Base-by-base conservation (phyloP, 1,140 invertebrate species). In the Macrocentrus cingulum region DNA sequence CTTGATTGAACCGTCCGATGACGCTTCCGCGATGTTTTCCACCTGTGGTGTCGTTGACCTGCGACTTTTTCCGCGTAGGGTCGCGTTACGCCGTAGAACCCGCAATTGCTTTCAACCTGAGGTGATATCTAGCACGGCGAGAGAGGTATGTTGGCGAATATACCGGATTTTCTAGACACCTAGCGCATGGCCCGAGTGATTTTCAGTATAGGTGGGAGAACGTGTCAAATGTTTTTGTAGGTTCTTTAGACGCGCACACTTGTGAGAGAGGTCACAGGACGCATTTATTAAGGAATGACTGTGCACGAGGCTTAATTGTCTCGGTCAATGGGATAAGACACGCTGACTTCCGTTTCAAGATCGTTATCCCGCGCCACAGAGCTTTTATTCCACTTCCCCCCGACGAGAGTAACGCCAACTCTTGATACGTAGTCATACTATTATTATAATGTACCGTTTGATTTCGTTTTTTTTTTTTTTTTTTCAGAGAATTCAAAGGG, bases 281-380 rank as follows among this genome's bases (percentile, higher is more conserved):
- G 56, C 37, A 18, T 58, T 55, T 45, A 58, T 58, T 58, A 62
- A 41, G 22, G 37, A 19, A 18, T 18, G 13, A 36, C 3, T 19
- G 23, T 19, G n/a, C 15, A 29, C 15, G 37, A 36, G 22, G 9
- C 25, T 8, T 58, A 41, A 39, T 57, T 22, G 25, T 54, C 37
- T 53, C 39, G 32, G 49, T 58, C 56, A 62, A 58, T 62, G 51
- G 42, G 19, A 62, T 58, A 62, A 62, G 56, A 62, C 56, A 58
- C 37, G 34, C 23, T 32, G 48, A 55, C 60, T 53, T 62, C 60
- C 60, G 60, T 37, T 54, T 32, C 7, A 42, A 36, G 55, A 54
- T 54, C 44, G 20, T 61, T 54, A 61, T 58, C 44, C 23, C 18
- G 25, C 41, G n/a, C 25, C 4, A 22, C 46, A 11, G 16, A 11